A percentile compares a stretch with the other conserved stretches of the same genome.
phyloP scores from a whole-genome alignment of 2,888 invertebrate genomes.

The Acanthococcus lagerstroemiae region DNA sequence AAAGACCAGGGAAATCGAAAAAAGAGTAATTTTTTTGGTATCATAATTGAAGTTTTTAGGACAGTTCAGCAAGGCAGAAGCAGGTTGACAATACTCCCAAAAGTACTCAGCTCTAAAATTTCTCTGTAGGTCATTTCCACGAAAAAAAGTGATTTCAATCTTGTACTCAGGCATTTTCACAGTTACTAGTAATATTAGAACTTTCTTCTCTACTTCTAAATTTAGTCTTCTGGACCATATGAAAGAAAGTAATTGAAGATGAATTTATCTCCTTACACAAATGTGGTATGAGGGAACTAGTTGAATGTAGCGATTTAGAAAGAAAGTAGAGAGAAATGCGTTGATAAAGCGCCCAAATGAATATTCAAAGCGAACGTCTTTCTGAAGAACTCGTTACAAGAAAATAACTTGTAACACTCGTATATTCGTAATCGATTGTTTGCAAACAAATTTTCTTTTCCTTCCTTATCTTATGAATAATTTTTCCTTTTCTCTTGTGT shows the following conservation, averaged over 20 bases:
- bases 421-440: no score
- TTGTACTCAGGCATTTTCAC: neutral
- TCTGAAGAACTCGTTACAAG: no score
- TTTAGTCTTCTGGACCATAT: neutral
- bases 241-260: neutral
- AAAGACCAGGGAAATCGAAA: neutral
- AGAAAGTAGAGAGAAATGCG: neutral
- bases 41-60: neutral
- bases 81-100: neutral
- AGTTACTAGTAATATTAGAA: neutral
- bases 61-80: neutral
- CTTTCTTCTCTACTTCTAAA: neutral
- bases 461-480: no score
- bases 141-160: neutral
- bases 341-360: neutral
- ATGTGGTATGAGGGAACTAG: neutral
- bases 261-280: neutral
- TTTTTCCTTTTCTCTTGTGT: no score
- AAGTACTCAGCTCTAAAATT: neutral
- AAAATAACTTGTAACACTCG: no score
- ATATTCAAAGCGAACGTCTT: neutral
- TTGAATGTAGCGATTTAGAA: neutral
- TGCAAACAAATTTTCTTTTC: no score
- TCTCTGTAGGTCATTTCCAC: neutral
- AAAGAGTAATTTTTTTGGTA: neutral